Evolutionary conservation across 2,888 invertebrate genomes (phyloP).

Genomic region (Polydrusus pterygomalis): DNA sequence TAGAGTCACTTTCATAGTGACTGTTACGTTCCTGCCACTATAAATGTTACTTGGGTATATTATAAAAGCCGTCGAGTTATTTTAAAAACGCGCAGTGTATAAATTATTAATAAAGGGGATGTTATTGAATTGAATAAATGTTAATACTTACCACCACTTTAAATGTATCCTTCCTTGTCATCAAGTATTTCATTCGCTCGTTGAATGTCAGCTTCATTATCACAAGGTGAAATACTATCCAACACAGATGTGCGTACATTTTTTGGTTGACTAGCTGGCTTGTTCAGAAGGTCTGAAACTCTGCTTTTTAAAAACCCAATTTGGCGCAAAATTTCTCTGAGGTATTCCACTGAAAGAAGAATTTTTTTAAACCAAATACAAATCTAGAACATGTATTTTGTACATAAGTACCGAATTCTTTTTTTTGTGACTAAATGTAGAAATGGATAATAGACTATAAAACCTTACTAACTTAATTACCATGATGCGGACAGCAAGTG

Average conservation of each 20-base stretch:
- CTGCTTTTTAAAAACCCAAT: constrained; percentile 3
- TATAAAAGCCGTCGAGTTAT: no score
- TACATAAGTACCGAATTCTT: no score
- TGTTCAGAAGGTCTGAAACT: neutral
- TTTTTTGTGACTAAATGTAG: no score
- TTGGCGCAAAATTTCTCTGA: neutral
- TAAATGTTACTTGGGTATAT: no score
- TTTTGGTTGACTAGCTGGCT: neutral
- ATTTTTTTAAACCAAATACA: no score
- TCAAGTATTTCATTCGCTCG: neutral
- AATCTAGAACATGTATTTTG: no score
- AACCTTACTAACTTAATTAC: neutral
- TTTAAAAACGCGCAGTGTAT: no score
- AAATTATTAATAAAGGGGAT: neutral
- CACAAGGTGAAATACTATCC: neutral
- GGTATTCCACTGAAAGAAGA: constrained; percentile 2
- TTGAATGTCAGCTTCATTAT: neutral
- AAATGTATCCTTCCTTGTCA: neutral
- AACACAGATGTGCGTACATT: neutral
- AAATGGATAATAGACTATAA: no score
- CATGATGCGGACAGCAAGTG: constrained; percentile 5
- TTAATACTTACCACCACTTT: neutral
- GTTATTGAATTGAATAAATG: neutral
- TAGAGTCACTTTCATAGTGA: no score
- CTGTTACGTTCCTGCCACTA: no score